Percentiles rank a stretch among this genome's conserved stretches.
phyloP scores from a whole-genome alignment of 2,797 vertebrate species.

The Coendou prehensilis region DNA sequence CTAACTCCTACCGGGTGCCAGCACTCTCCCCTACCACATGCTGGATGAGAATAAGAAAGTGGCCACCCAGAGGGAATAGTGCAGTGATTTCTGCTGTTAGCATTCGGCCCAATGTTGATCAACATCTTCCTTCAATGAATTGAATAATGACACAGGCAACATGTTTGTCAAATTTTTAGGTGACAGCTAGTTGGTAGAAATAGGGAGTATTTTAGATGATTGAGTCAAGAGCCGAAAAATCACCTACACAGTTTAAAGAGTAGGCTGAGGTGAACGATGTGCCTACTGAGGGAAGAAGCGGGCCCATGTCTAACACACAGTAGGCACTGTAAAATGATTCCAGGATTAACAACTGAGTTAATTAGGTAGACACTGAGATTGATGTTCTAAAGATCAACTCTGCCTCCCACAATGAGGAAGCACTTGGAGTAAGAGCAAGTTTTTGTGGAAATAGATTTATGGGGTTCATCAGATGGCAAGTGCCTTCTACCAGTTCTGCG shows the following conservation, averaged over 20 bases:
- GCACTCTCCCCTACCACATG: background rate
- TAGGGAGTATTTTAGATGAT: conserved; percentile 13
- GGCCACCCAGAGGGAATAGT: background rate
- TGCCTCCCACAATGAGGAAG: background rate
- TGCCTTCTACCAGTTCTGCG: background rate
- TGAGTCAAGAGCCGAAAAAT: background rate
- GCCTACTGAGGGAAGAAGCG: background rate
- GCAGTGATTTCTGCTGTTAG: background rate
- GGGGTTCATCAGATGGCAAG: background rate
- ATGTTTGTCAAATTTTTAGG: conserved; percentile 8
- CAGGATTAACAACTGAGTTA: background rate
- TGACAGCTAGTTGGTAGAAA: conserved; percentile 39
- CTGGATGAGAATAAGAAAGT: conserved; percentile 20
- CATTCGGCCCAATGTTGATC: background rate
- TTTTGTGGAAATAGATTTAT: background rate
- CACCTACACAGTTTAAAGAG: background rate
- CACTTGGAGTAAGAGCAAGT: background rate
- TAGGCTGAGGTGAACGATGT: background rate
- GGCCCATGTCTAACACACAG: background rate
- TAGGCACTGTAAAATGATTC: background rate
- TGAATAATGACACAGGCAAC: conserved; percentile 6
- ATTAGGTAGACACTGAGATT: background rate
- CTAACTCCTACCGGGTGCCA: background rate
- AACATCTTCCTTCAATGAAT: background rate
- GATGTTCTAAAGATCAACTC: conserved; percentile 16